Evolutionary conservation across 2,113 vertebrate genomes (phyloP).

Genomic region (Phycodurus eques): DNA sequence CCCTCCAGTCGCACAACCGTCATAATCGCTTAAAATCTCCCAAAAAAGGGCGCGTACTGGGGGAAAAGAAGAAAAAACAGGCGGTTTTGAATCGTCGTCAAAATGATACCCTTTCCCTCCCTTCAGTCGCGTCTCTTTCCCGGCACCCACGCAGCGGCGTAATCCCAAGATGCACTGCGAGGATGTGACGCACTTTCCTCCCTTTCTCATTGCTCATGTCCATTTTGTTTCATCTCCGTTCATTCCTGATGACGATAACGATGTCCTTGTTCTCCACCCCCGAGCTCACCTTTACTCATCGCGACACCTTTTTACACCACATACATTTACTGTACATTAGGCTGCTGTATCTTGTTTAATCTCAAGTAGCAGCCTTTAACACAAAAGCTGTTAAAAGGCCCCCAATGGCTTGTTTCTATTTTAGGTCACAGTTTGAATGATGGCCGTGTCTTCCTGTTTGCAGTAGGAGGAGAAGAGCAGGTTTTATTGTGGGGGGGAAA

Average conservation of each 20-base stretch:
- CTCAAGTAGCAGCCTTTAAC: conserved; percentile 17
- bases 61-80: conserved; percentile 24
- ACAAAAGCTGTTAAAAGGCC: conserved; percentile 11
- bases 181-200: conserved; percentile 52
- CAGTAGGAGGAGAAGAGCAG: conserved; percentile 19
- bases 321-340: neutral
- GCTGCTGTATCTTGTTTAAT: neutral
- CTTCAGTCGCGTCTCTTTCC: conserved; percentile 28
- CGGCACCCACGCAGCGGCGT: conserved; percentile 37
- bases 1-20: conserved; percentile 35
- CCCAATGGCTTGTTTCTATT: conserved; percentile 17
- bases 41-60: conserved; percentile 17
- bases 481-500: conserved; percentile 37
- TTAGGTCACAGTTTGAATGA: conserved; percentile 25
- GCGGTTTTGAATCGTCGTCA: conserved; percentile 54
- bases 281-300: neutral
- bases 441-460: conserved; percentile 4
- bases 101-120: conserved; percentile 64
- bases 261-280: neutral
- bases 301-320: neutral
- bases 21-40: conserved; percentile 39
- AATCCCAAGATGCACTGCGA: conserved; percentile 60
- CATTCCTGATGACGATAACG: neutral
- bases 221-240: conserved; percentile 29
- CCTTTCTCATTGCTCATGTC: conserved; percentile 25